A percentile compares a stretch with the other conserved stretches of the same genome.
Conservation (phyloP, 2,113 vertebrate species). For the Patagioenas fasciata region DNA sequence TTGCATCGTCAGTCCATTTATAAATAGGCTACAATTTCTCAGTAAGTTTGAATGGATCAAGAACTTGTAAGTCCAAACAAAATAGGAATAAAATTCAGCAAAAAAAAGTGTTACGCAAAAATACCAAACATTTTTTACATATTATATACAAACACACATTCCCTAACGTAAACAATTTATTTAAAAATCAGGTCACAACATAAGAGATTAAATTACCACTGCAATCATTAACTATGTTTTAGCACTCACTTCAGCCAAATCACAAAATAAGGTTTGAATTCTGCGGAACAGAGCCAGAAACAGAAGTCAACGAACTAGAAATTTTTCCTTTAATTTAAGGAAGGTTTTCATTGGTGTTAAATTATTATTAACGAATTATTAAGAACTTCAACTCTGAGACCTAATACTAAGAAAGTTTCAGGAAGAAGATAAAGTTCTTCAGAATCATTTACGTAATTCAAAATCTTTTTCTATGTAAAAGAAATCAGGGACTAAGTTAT, state of each 20-base stretch:
- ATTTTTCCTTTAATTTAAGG: not conserved
- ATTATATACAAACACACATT: not conserved
- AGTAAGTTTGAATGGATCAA: not conserved
- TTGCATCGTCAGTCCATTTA: not conserved
- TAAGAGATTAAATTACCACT: not conserved
- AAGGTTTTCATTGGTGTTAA: not conserved
- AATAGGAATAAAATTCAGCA: not conserved
- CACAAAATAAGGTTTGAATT: not conserved
- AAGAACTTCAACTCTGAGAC: not conserved
- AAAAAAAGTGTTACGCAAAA: not conserved
- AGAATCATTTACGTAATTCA: not conserved
- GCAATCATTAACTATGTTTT: not conserved
- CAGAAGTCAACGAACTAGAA: not conserved
- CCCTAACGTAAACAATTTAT: not conserved
- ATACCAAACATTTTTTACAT: not conserved
- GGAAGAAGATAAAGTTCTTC: not conserved
- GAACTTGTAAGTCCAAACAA: not conserved
- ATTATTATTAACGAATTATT: not conserved
- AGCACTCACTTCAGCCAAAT: not conserved
- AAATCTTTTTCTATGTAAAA: not conserved
- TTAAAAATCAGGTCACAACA: not conserved
- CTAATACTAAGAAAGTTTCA: not conserved
- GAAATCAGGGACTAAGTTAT: not conserved
- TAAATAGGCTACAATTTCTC: not conserved
- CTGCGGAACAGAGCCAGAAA: not conserved